Evolutionary conservation across 2,888 invertebrate genomes (phyloP).

Genomic region (Alitta virens): DNA sequence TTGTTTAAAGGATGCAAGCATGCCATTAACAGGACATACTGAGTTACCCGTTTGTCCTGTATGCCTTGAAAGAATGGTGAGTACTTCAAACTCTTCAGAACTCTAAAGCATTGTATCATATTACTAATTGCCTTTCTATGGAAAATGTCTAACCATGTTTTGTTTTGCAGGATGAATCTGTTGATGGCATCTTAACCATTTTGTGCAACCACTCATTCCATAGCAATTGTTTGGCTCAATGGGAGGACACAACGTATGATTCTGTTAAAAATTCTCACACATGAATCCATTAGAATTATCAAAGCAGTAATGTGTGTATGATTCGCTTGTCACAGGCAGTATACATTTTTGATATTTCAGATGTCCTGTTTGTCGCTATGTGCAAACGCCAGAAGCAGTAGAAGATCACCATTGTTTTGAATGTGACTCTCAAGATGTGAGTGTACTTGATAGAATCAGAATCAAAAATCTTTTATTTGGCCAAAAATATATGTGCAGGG

Average conservation of each 20-base stretch:
- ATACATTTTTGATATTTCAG: constrained; percentile 64
- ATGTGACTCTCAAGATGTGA: constrained; percentile 63
- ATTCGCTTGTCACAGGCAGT: too few species aligned
- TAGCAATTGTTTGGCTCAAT: constrained; percentile 89
- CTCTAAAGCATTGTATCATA: too few species aligned
- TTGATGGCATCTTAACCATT: constrained; percentile 94
- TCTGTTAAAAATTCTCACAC: neutral
- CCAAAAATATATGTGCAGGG: neutral
- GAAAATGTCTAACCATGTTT: too few species aligned
- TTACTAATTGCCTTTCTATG: too few species aligned
- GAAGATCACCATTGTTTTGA: constrained; percentile 70
- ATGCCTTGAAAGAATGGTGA: constrained; percentile 78
- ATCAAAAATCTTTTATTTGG: neutral
- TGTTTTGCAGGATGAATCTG: constrained; percentile 81
- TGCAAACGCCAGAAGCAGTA: constrained; percentile 78
- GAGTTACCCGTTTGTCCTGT: constrained; percentile 97
- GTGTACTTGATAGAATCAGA: neutral
- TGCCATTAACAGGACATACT: constrained; percentile 65
- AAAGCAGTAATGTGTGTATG: too few species aligned
- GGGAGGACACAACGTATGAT: constrained; percentile 81
- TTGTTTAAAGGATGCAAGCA: constrained; percentile 51
- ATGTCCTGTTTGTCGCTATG: constrained; percentile 94
- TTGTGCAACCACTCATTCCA: constrained; percentile 99
- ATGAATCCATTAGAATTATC: neutral
- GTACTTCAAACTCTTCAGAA: constrained; percentile 7